Base-by-base conservation (phyloP, 2,888 invertebrate species). In the Orthonevra nobilis region DNA sequence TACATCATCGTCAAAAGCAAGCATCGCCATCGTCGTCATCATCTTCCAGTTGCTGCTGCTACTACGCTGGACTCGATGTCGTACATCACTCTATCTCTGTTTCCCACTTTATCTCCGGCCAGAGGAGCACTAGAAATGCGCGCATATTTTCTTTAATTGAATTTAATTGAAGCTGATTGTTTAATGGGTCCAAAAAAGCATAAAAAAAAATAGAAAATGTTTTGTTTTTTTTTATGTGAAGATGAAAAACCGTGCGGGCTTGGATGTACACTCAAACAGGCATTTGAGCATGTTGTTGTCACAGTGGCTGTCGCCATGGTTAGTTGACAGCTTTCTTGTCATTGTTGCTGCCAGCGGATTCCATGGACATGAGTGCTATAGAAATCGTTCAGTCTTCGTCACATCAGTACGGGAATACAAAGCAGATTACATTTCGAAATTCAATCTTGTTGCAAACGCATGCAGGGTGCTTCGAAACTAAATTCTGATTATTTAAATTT, bases 141-240 rank as follows among this genome's bases (percentile, higher is more conserved):
- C 70, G 63, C 77, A 70, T 77, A 77, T 79, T 79, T 79, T 66
- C 77, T 52, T 79, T 72, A 79, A 79, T 79, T 72, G 77, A 79
- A 66, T 79, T 79, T 79, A 79, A 79, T 79, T 79, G 77, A 14
- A 79, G 72, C 60, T 79, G 77, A 79, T 79, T 79, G 77, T 66
- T 72, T 79, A 79, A 79, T 79, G 77, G 77, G 64, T 60, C 54
- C 54, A 54, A 66, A 60, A 58, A 32, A 46, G 44, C 58, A 64
- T 58, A 72, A 77, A 60, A 72, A 52, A 52, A 20, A 1, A 23
- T 17, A 19, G 52, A 54, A 48, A 77, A 32, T 42, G 30, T n/a
- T n/a, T n/a, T n/a, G 17, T 36, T 54, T 54, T 30, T 61, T 50
- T 32, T 50, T 40, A 5, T 30, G n/a, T 20, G 17, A 60, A 73